phyloP scores from a whole-genome alignment of 2,797 vertebrate species.

The Periparus ater region DNA sequence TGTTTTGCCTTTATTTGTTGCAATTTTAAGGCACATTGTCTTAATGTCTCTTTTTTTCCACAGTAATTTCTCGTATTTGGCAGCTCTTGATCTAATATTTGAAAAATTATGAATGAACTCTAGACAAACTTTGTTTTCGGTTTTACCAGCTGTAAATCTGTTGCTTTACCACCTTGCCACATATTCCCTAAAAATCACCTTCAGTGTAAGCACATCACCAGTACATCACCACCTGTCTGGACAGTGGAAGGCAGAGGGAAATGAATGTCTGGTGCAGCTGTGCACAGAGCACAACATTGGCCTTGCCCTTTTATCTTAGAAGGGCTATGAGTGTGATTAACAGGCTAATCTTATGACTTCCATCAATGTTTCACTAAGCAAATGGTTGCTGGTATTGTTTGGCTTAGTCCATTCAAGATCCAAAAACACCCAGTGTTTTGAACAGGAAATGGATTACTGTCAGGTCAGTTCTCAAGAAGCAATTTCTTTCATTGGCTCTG shows the following conservation, averaged over 20 bases:
- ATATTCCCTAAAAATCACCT: background rate
- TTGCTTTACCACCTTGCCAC: background rate
- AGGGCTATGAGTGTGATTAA: background rate
- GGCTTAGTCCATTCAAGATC: background rate
- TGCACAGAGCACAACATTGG: background rate
- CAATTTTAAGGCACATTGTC: background rate
- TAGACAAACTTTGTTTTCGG: background rate
- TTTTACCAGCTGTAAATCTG: background rate
- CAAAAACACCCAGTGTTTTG: fast-evolving
- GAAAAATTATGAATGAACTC: background rate
- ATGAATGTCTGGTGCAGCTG: background rate
- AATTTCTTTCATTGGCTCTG: background rate
- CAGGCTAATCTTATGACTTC: background rate
- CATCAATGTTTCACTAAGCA: background rate
- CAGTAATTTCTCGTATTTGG: background rate
- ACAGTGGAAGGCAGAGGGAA: background rate
- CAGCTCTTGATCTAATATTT: background rate
- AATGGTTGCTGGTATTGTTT: background rate
- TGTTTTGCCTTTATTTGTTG: background rate
- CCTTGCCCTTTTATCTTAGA: background rate
- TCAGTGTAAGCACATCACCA: background rate
- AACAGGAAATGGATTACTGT: background rate
- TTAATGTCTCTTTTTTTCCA: background rate
- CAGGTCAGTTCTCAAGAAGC: background rate
- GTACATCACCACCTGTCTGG: background rate